A percentile compares a stretch with the other conserved stretches of the same genome.
phyloP scores from a whole-genome alignment of 92 coral and sea anemone genomes.

The Virgularia gustaviana region DNA sequence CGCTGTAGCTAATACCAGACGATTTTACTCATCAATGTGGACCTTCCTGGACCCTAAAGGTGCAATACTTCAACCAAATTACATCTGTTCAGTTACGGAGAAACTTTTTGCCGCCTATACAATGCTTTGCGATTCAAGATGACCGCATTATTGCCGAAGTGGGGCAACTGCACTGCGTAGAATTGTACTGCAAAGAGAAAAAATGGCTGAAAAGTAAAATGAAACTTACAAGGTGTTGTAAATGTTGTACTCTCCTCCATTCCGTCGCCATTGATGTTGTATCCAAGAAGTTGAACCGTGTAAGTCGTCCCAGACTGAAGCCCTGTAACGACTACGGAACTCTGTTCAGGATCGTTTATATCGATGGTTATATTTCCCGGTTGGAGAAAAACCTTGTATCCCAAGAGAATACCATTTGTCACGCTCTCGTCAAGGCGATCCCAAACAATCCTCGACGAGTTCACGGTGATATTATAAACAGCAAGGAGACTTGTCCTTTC shows the following conservation, averaged over 20 bases:
- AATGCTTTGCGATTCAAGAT: too few species aligned
- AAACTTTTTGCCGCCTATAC: too few species aligned
- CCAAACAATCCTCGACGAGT: slow-evolving; percentile 2
- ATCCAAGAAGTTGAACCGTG: slow-evolving; percentile 24
- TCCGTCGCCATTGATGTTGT: slow-evolving; percentile 25
- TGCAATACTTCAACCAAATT: too few species aligned
- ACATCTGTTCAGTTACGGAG: too few species aligned
- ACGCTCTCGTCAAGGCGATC: not conserved
- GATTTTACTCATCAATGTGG: too few species aligned
- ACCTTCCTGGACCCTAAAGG: too few species aligned
- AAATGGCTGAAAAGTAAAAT: too few species aligned
- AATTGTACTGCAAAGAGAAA: too few species aligned
- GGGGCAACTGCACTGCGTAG: too few species aligned
- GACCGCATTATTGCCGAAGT: too few species aligned
- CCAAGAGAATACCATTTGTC: slow-evolving; percentile 14
- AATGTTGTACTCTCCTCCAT: not conserved
- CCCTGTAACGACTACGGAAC: not conserved
- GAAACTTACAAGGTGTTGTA: too few species aligned
- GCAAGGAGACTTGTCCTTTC: not conserved
- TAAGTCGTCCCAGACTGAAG: slow-evolving; percentile 4
- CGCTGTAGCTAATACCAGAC: too few species aligned
- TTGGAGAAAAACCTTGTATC: not conserved
- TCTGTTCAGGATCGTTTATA: not conserved
- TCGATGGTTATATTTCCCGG: slow-evolving; percentile 4
- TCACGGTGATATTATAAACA: slow-evolving; percentile 5